Base-by-base conservation (phyloP, 2,888 invertebrate genomes). In the Phrixothrix hirtus region DNA sequence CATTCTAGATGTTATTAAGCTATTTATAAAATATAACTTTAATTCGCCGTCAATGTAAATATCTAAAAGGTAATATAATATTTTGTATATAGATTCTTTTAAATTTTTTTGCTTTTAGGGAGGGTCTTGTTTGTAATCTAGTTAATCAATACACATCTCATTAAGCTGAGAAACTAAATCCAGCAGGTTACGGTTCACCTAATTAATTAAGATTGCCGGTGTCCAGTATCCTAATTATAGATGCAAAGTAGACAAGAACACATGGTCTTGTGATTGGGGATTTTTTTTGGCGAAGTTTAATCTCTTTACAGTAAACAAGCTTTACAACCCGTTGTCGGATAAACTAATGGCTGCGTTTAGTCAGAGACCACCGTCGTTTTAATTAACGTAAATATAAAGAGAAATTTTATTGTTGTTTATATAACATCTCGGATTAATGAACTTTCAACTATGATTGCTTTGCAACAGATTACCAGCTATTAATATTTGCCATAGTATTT, bases 151-250 rank as follows among this genome's bases (percentile, higher is more conserved):
- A 50, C 38, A 37, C 44, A 38, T 31, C 15, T 45, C 44, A 26
- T 45, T 51, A 45, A 39, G 39, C 16, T 17, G 14, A 11, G 44
- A 45, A 51, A 51, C 45, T 27, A 45, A 51, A 51, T 44, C 44
- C 51, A 17, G 13, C 38, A 26, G 36, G 38, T 51, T 51, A 44
- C 38, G 51, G 44, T 51, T 51, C 45, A 51, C 36, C 51, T 51
- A 51, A 51, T 51, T 51, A 51, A 51, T 51, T 51, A 51, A 45
- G 39, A 51, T 51, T 44, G 51, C 35, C 34, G 17, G 34, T 39
- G 51, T 51, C 51, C 51, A 39, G 51, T 39, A 13, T 51, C 51
- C n/a, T 51, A 44, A 51, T 51, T 51, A 51, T 39, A 51, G 51
- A 51, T 51, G 45, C 51, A 45, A 51, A 51, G 32, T 13, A 39